phyloP scores from a whole-genome alignment of 2,113 vertebrate genomes.

The Diphyllodes magnificus region DNA sequence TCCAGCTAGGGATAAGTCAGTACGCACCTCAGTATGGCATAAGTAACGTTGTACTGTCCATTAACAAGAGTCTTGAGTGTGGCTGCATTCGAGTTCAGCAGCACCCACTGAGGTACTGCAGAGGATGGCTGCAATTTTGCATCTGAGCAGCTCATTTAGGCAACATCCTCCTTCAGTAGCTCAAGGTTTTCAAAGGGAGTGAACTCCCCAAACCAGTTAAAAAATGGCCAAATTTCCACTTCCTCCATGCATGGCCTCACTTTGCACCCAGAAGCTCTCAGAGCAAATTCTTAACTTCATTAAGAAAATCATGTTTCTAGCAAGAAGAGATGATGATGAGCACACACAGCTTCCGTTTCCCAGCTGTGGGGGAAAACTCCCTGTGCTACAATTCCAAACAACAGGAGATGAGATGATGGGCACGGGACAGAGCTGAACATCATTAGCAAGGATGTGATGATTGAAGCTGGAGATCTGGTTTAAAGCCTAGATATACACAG shows the following conservation, averaged over 20 bases:
- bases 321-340: background rate
- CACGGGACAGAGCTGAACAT: background rate
- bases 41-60: background rate
- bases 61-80: background rate
- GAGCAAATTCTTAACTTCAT: background rate
- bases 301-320: background rate
- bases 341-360: background rate
- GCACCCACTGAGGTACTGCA: background rate
- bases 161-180: background rate
- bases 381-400: background rate
- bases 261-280: background rate
- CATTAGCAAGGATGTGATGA: background rate
- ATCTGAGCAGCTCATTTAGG: background rate
- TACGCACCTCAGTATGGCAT: background rate
- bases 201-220: background rate
- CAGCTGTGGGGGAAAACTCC: background rate
- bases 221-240: background rate
- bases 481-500: background rate
- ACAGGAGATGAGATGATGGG: background rate
- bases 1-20: background rate
- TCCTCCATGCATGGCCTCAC: background rate
- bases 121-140: background rate
- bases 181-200: background rate
- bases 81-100: background rate
- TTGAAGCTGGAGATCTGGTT: background rate